These are phyloP conservation scores for Parazoanthus swiftii DNA, from an alignment of 92 coral and sea anemone genomes.

Conservation along the genomic window DNA sequence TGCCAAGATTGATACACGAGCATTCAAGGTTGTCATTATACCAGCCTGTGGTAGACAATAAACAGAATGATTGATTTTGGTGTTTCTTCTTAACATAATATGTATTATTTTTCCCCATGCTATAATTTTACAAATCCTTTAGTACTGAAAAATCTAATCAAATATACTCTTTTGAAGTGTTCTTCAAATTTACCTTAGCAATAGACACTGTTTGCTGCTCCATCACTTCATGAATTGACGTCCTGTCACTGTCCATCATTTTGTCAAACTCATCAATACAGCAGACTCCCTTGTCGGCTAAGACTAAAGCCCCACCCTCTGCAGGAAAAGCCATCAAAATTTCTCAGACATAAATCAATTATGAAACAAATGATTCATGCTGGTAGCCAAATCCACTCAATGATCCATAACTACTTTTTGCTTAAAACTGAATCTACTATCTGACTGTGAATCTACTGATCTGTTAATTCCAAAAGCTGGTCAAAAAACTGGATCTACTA, in stretches of 20 bases:
- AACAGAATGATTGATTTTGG: neutral
- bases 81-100: too few species aligned
- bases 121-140: neutral
- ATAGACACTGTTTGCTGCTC: conserved; percentile 97
- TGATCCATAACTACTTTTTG: too few species aligned
- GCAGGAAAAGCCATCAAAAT: neutral
- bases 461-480: too few species aligned
- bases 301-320: conserved; percentile 99
- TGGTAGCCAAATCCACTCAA: too few species aligned
- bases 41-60: conserved; percentile 74
- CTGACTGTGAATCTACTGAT: too few species aligned
- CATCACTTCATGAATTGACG: conserved; percentile 98
- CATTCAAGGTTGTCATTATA: conserved; percentile 96
- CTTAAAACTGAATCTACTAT: too few species aligned
- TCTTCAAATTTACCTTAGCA: conserved; percentile 75
- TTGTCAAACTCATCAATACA: conserved; percentile 99
- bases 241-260: conserved; percentile 98
- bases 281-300: conserved; percentile 96
- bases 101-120: too few species aligned
- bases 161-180: neutral
- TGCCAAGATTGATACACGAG: conserved; percentile 94
- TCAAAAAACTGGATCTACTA: too few species aligned
- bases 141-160: neutral
- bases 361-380: too few species aligned
- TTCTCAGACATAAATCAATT: too few species aligned